These are phyloP conservation scores for Celastrina argiolus DNA, from an alignment of 2,888 invertebrate genomes.

Conservation along the genomic window DNA sequence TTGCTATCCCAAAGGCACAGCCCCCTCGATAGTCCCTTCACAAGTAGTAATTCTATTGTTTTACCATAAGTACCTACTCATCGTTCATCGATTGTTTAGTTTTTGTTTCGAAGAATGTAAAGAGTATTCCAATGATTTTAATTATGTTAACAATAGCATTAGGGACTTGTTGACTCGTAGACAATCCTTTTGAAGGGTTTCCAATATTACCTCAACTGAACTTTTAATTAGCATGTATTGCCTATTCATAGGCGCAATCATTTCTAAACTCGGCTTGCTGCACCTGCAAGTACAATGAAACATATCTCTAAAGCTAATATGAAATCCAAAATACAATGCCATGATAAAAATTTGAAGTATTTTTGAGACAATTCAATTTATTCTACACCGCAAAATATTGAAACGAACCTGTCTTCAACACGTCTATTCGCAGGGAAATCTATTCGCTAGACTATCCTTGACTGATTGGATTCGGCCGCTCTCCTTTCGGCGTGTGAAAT, in stretches of 20 bases:
- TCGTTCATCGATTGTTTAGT: constrained; percentile 2
- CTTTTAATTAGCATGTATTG: neutral
- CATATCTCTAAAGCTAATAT: neutral
- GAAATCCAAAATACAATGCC: neutral
- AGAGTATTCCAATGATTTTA: constrained; percentile 3
- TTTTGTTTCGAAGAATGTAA: constrained; percentile 3
- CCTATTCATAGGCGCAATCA: neutral
- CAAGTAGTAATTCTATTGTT: constrained; percentile 20
- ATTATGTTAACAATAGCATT: constrained; percentile 4
- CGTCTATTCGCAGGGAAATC: constrained; percentile 43
- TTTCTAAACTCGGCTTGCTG: neutral
- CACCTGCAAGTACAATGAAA: neutral
- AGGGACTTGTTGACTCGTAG: neutral
- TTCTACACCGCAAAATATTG: neutral
- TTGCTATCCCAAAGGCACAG: neutral
- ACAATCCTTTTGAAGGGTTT: neutral
- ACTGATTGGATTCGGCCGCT: constrained; percentile 61
- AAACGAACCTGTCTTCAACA: constrained; percentile 11
- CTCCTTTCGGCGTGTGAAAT: constrained; percentile 68
- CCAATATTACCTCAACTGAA: neutral
- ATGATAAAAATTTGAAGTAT: neutral
- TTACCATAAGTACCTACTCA: neutral
- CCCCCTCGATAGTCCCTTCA: constrained; percentile 2
- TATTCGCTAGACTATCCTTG: constrained; percentile 57
- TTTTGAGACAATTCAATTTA: constrained; percentile 14